These are phyloP conservation scores for Heliconius hermathena DNA, from an alignment of 1,140 invertebrate species.

Conservation along the genomic window DNA sequence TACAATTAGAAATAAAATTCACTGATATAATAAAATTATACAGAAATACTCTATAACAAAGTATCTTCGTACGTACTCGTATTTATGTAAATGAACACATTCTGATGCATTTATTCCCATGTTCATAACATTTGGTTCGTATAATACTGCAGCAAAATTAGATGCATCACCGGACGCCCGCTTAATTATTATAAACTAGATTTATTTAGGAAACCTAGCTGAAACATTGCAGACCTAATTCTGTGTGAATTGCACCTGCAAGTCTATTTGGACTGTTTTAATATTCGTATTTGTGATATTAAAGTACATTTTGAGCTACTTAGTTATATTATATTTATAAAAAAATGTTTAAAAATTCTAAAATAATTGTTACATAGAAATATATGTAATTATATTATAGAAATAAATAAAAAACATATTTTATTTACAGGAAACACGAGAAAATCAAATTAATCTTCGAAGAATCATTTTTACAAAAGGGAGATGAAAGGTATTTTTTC, in stretches of 20 bases:
- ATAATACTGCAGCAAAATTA: slow-evolving; percentile 35
- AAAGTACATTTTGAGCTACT: too few relatives aligned
- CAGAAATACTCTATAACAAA: not conserved
- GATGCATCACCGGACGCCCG: slow-evolving; percentile 29
- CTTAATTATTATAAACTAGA: slow-evolving; percentile 40
- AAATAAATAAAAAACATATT: slow-evolving; percentile 14
- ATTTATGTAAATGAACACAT: slow-evolving; percentile 36
- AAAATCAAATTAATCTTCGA: slow-evolving; percentile 85
- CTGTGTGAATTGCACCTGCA: not conserved
- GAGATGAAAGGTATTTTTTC: slow-evolving; percentile 83
- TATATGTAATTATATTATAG: not conserved
- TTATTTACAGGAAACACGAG: slow-evolving; percentile 83
- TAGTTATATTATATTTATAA: not conserved
- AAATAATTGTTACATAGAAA: too few relatives aligned
- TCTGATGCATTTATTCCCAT: slow-evolving; percentile 30
- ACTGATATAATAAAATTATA: not conserved
- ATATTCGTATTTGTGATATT: not conserved
- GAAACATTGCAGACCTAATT: slow-evolving; percentile 7
- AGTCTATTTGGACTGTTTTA: not conserved
- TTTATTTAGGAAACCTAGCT: slow-evolving; percentile 24
- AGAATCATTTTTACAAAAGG: slow-evolving; percentile 85
- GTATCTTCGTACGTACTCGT: slow-evolving; percentile 23
- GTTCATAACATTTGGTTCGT: slow-evolving; percentile 36
- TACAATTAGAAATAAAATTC: too few relatives aligned
- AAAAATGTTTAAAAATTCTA: too few relatives aligned